Evolutionary conservation across 2,113 vertebrate genomes (phyloP), one percentile per base, ranked within the genome.

Genomic region (Nothoprocta perdicaria): DNA sequence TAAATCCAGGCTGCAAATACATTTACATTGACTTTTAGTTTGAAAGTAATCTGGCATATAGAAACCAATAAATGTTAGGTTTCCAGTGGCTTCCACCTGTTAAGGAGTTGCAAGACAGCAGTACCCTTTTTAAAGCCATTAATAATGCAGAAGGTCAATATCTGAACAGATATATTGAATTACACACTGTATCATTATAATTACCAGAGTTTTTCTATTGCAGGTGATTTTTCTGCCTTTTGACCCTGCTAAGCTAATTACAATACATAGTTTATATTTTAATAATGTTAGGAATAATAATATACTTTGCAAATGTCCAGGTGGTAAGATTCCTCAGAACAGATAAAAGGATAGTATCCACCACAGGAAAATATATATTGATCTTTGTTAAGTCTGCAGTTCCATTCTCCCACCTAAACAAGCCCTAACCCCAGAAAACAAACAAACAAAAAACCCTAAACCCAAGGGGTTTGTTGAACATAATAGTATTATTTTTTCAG

Each of bases 101-200:
- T 80, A 90, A 93, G 50, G 66, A 90, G 10, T 77, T 95, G 43
- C 78, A 90, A 96, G 82, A 93, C 78, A 91, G 45, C 78, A 85
- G 82, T 77, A 91, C 80, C 78, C 78, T 90, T 93, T 89, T 81
- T 92, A 94, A 91, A 96, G 46, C n/a, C 76, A 95, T 93, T 93
- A 96, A 93, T 91, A 94, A 95, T 79, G 82, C 89, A 90, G 77
- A n/a, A 73, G 92, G 75, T 95, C 94, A 92, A 94, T 96, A 93
- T 88, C 80, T 66, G 90, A 94, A 92, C 79, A 87, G 94, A 80
- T 87, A 87, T 86, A 88, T 88, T 94, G 84, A 95, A 93, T 96
- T 96, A 81, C 80, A 52, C 61, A 78, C 79, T 92, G 35, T 75
- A 94, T 87, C 78, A 40, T 85, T 71, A 58, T 35, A 79, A 91